These are phyloP conservation scores for Eulemur rufifrons DNA, from an alignment of 2,113 vertebrate genomes.

Conservation along the genomic window DNA sequence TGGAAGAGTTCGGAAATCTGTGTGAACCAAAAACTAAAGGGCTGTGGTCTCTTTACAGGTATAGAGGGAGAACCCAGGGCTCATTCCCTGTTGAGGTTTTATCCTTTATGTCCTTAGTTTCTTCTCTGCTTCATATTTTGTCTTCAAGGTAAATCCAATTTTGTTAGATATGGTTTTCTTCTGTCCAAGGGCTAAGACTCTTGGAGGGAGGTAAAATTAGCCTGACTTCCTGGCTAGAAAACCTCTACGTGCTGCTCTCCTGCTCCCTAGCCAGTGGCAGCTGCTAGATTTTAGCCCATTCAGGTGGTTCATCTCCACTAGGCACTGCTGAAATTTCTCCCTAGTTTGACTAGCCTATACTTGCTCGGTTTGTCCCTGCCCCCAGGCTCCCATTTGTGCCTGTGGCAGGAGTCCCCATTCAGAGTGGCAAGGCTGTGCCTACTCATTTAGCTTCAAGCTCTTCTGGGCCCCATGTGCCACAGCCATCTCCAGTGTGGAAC, in stretches of 20 bases:
- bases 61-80: background rate
- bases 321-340: slow-evolving; percentile 17
- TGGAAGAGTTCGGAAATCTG: background rate
- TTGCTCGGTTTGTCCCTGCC: background rate
- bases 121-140: slow-evolving; percentile 27
- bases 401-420: background rate
- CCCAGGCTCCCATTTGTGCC: background rate
- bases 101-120: slow-evolving; percentile 19
- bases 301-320: background rate
- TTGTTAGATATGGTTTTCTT: slow-evolving; percentile 52
- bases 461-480: background rate
- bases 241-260: background rate
- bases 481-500: background rate
- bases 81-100: background rate
- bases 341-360: background rate
- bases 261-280: background rate
- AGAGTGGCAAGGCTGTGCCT: background rate
- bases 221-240: background rate
- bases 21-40: background rate
- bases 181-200: slow-evolving; percentile 21
- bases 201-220: background rate
- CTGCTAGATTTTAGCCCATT: slow-evolving; percentile 1
- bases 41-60: background rate
- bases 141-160: slow-evolving; percentile 35
- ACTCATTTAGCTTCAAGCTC: slow-evolving; percentile 5